Evolutionary conservation across 2,113 vertebrate genomes (phyloP).

Genomic region (Leptodactylus fuscus): DNA sequence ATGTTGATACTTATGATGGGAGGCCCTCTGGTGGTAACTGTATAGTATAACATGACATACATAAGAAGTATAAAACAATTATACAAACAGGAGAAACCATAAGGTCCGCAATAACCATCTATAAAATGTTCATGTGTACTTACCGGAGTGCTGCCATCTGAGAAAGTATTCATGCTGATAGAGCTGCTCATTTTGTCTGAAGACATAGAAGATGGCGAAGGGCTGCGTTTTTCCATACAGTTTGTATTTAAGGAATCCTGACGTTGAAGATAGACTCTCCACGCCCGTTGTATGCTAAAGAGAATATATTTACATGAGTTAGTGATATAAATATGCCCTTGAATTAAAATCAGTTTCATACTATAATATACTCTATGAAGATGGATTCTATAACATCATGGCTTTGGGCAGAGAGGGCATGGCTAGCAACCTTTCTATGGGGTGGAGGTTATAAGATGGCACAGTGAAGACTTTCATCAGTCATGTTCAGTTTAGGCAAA

Average conservation of each 20-base stretch:
- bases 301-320: neutral
- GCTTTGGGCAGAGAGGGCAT: no score
- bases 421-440: no score
- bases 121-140: slow-evolving; percentile 67
- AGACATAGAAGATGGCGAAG: slow-evolving; percentile 84
- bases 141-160: slow-evolving; percentile 91
- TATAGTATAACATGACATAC: neutral
- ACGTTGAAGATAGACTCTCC: slow-evolving; percentile 84
- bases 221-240: slow-evolving; percentile 81
- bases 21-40: slow-evolving; percentile 33
- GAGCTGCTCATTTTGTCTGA: slow-evolving; percentile 93
- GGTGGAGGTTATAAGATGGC: no score
- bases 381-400: no score
- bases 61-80: neutral
- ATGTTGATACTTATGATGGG: neutral
- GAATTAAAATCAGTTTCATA: no score
- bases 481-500: no score
- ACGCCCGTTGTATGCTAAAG: slow-evolving; percentile 87
- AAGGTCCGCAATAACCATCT: neutral
- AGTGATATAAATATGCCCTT: no score
- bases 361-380: no score
- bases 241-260: slow-evolving; percentile 76
- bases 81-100: neutral
- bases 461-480: no score
- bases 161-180: slow-evolving; percentile 93